Base-by-base conservation (phyloP, 2,888 invertebrate species). In the Margaritifera margaritifera region DNA sequence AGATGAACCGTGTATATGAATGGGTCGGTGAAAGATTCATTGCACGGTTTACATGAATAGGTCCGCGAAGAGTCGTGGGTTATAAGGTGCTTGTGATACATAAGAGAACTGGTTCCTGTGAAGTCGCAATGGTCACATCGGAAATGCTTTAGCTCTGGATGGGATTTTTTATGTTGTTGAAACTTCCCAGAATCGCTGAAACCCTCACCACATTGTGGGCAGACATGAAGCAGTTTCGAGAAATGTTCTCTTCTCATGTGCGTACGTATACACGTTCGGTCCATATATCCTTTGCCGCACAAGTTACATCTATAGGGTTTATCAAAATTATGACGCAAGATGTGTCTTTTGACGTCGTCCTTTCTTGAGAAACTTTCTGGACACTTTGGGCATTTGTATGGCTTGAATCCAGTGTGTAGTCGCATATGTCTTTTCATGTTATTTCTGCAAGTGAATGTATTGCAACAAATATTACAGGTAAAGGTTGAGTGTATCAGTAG, bases 391-490 rank as follows among this genome's bases (percentile, higher is more conserved):
- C 85, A 84, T 31, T 79, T 69, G 72, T 81, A 84, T 0, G 85
- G 84, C 55, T 79, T 81, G n/a, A 80, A 73, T 4, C 84, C 84
- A 2, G 83, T 81, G 67, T 85, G 85, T 31, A 84, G 72, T 2
- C 84, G 78, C 25, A 82, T 78, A 58, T 86, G 86, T 1, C 82
- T 78, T 58, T 84, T 80, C 75, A 86, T 80, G 65, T 84, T 84
- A 56, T 80, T 84, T 58, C 82, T 66, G 20, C 82, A 80, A 2
- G 84, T 83, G 67, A 86, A 86, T 6, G 83, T 80, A 19, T 77
- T 66, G 57, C 77, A 77, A 60, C 86, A 86, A n/a, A 79, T 71
- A 6, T 69, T 64, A 65, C 86, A 86, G 4, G 83, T 82, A 68
- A 76, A 82, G 4, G 80, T 68, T 51, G 77, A 70, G 62, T 86